These are phyloP conservation scores for Alviniconcha strummeri DNA, from an alignment of 2,888 invertebrate genomes.

Conservation along the genomic window DNA sequence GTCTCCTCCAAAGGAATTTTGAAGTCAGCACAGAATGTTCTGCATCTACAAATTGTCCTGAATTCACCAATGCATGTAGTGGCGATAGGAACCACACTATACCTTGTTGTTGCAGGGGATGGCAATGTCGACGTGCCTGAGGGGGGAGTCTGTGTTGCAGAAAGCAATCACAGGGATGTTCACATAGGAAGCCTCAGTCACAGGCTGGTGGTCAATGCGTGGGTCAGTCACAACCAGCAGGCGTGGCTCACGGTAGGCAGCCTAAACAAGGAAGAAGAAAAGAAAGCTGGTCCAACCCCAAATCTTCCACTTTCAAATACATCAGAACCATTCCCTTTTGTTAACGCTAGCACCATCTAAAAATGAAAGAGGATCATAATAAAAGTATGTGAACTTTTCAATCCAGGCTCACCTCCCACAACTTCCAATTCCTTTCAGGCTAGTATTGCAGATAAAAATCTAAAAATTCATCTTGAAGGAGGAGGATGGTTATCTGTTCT, in stretches of 20 bases:
- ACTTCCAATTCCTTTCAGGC: background rate
- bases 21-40: no score
- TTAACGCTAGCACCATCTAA: background rate
- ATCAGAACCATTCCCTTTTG: background rate
- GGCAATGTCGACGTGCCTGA: slow-evolving; percentile 97
- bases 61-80: no score
- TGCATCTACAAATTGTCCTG: no score
- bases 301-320: background rate
- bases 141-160: slow-evolving; percentile 97
- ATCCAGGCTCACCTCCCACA: no score
- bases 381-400: no score
- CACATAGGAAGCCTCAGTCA: slow-evolving; percentile 98
- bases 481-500: background rate
- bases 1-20: no score
- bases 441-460: background rate
- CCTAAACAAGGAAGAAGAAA: slow-evolving; percentile 78
- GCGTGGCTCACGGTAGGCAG: slow-evolving; percentile 98
- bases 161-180: slow-evolving; percentile 99
- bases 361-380: no score
- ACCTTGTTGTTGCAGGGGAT: slow-evolving; percentile 99
- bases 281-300: no score
- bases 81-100: slow-evolving; percentile 18
- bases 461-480: background rate
- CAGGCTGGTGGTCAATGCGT: slow-evolving; percentile 82
- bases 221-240: slow-evolving; percentile 97